A percentile compares a stretch with the other conserved stretches of the same genome.
These are phyloP conservation scores for Chaenodraco wilsoni DNA, from an alignment of 2,797 vertebrate genomes.

Conservation along the genomic window DNA sequence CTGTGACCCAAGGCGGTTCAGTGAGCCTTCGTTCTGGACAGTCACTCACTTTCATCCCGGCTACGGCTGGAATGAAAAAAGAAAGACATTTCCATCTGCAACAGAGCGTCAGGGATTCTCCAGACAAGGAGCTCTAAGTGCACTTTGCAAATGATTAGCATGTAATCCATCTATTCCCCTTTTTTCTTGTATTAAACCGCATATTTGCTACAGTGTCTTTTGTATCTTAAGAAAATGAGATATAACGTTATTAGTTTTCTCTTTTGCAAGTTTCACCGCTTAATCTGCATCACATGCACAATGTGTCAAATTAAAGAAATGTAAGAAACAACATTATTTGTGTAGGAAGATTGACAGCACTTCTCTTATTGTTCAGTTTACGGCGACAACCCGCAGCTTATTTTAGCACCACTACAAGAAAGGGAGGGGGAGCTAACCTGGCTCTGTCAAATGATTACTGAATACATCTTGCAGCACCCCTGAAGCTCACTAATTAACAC, in stretches of 20 bases:
- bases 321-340: background rate
- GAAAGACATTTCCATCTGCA: constrained; percentile 61
- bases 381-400: constrained; percentile 4
- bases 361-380: background rate
- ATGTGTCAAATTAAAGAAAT: constrained; percentile 8
- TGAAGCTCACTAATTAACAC: constrained; percentile 12
- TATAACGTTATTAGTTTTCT: constrained; percentile 13
- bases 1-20: constrained; percentile 50
- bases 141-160: constrained; percentile 27
- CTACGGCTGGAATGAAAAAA: constrained; percentile 61
- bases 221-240: constrained; percentile 46
- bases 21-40: constrained; percentile 53
- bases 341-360: background rate
- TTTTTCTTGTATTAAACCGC: constrained; percentile 20
- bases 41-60: constrained; percentile 64
- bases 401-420: background rate
- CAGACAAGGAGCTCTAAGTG: constrained; percentile 13
- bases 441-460: background rate
- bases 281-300: background rate
- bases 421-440: background rate
- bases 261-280: constrained; percentile 11
- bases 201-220: constrained; percentile 30
- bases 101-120: constrained; percentile 58
- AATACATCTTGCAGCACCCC: background rate
- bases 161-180: constrained; percentile 32